Conservation (phyloP, 2,113 vertebrate genomes). For the Edolisoma coerulescens region DNA sequence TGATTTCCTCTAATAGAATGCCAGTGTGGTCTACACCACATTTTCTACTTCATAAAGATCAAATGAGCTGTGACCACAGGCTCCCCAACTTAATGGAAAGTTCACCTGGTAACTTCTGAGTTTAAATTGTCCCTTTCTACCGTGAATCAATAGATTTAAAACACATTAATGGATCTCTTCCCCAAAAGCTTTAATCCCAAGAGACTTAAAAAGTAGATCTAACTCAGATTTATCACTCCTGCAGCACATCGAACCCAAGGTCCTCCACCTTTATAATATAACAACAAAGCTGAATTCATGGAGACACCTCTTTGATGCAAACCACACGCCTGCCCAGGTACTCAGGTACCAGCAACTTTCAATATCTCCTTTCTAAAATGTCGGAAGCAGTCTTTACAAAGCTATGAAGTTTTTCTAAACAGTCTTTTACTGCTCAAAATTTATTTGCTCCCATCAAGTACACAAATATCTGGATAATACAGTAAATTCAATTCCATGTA, state of each 20-base stretch:
- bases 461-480: not conserved
- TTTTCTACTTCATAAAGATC: conserved; percentile 77
- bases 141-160: conserved; percentile 71
- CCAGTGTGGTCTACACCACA: conserved; percentile 70
- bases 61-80: conserved; percentile 78
- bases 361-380: not conserved
- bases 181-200: conserved; percentile 53
- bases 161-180: conserved; percentile 54
- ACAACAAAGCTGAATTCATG: conserved; percentile 33
- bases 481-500: not conserved
- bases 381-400: not conserved
- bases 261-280: conserved; percentile 1
- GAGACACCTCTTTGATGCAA: not conserved
- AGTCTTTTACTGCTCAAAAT: not conserved
- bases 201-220: not conserved
- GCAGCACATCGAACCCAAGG: not conserved
- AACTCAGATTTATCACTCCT: conserved; percentile 54
- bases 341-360: not conserved
- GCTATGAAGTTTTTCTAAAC: not conserved
- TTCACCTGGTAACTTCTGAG: conserved; percentile 70
- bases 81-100: conserved; percentile 77
- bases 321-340: not conserved
- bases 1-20: conserved; percentile 76
- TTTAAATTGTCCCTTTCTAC: conserved; percentile 71
- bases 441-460: not conserved